A percentile compares a stretch with the other conserved stretches of the same genome.
Evolutionary conservation across 2,888 invertebrate genomes (phyloP).

Genomic region (Tortricodes alternella): DNA sequence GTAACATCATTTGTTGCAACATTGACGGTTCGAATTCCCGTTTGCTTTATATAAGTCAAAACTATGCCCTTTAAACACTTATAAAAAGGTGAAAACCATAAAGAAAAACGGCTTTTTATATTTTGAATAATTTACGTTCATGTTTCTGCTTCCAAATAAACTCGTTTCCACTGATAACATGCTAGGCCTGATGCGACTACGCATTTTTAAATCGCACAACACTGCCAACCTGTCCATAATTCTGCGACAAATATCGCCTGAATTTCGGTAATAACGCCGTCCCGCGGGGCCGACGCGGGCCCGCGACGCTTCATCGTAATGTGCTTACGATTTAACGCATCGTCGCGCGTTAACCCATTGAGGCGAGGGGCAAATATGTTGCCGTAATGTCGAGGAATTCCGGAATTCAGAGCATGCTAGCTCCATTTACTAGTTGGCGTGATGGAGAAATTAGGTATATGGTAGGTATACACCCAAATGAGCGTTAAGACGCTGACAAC

Average conservation of each 20-base stretch:
- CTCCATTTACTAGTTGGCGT: background rate
- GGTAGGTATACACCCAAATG: background rate
- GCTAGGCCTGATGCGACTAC: too few species aligned
- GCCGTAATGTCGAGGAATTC: constrained; percentile 7
- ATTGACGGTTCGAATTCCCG: too few species aligned
- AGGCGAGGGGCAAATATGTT: constrained; percentile 12
- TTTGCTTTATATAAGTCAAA: too few species aligned
- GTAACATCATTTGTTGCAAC: too few species aligned
- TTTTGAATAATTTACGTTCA: too few species aligned
- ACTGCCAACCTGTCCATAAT: constrained; percentile 10
- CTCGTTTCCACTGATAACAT: background rate
- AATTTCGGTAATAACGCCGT: constrained; percentile 14
- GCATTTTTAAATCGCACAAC: constrained; percentile 5
- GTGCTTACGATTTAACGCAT: constrained; percentile 28
- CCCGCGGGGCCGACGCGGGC: constrained; percentile 16
- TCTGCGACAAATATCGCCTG: constrained; percentile 8
- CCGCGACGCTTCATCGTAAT: constrained; percentile 12
- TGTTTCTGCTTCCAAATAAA: too few species aligned
- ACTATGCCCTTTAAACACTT: too few species aligned
- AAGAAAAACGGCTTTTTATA: too few species aligned
- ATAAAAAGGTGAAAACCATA: too few species aligned
- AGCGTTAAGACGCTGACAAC: too few species aligned
- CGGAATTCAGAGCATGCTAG: constrained; percentile 1
- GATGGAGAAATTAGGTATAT: background rate
- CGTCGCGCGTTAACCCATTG: constrained; percentile 8